These are phyloP conservation scores for Burhinus bistriatus DNA, from an alignment of 2,113 vertebrate species.

Conservation along the genomic window DNA sequence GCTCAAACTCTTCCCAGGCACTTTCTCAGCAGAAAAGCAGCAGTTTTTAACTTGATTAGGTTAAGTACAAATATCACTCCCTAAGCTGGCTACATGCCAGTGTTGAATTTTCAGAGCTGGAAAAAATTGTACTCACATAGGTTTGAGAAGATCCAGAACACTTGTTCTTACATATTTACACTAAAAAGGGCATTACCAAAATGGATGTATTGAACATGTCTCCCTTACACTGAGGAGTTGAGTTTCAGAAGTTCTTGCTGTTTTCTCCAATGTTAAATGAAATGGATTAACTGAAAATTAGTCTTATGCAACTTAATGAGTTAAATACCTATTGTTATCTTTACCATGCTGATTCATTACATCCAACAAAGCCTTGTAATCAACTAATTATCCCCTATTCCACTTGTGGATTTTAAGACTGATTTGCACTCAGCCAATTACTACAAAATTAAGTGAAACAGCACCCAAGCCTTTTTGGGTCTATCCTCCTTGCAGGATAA, in stretches of 20 bases:
- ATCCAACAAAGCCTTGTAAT: not conserved
- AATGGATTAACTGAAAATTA: not conserved
- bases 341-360: not conserved
- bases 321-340: not conserved
- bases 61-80: not conserved
- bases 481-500: not conserved
- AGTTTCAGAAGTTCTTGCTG: not conserved
- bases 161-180: not conserved
- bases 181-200: not conserved
- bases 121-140: fast-evolving
- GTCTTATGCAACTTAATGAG: not conserved
- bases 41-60: not conserved
- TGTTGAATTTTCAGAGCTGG: not conserved
- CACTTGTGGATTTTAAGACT: not conserved
- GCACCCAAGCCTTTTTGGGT: not conserved
- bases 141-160: not conserved
- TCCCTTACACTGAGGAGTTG: not conserved
- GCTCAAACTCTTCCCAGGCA: not conserved
- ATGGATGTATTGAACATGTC: not conserved
- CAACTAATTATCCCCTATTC: not conserved
- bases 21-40: not conserved
- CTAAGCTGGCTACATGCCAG: not conserved
- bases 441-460: not conserved
- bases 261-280: not conserved
- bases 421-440: not conserved